Percentiles rank a stretch among this genome's conserved stretches.
Conservation (phyloP, 2,888 invertebrate genomes). For the Uropetala carovei region DNA sequence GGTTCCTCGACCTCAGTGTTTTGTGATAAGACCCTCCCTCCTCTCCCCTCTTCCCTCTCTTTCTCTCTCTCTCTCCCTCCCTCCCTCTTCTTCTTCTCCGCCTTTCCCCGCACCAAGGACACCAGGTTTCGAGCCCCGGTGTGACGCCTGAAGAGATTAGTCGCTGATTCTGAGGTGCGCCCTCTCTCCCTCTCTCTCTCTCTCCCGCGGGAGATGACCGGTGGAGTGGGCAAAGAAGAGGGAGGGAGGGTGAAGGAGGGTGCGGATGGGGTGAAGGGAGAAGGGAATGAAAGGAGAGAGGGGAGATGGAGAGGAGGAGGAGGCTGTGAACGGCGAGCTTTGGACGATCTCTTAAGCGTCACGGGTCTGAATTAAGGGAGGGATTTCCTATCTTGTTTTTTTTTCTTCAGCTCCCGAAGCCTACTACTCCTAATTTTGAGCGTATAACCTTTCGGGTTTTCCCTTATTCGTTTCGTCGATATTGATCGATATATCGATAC, state of each 20-base stretch:
- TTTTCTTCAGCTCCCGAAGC: not conserved
- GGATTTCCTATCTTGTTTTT: not conserved
- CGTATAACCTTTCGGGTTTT: too few relatives aligned
- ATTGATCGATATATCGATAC: too few relatives aligned
- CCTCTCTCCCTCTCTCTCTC: not conserved
- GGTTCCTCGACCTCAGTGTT: slow-evolving; percentile 23
- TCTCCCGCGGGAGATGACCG: not conserved
- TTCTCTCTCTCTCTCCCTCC: too few relatives aligned
- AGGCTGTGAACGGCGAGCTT: not conserved
- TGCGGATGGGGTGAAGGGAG: not conserved
- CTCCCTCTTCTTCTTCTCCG: too few relatives aligned
- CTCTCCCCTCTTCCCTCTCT: too few relatives aligned
- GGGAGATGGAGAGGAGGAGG: not conserved
- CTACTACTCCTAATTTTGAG: not conserved
- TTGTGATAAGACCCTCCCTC: slow-evolving; percentile 4
- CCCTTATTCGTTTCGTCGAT: too few relatives aligned
- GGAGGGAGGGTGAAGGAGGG: not conserved
- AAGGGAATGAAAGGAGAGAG: not conserved
- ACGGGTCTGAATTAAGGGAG: slow-evolving; percentile 12
- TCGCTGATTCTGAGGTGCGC: not conserved
- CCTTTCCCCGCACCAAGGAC: slow-evolving; percentile 52
- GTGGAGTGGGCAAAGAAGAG: slow-evolving; percentile 10
- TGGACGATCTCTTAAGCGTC: not conserved
- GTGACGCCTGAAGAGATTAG: slow-evolving; percentile 32
- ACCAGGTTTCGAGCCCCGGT: slow-evolving; percentile 62